Evolutionary conservation across 2,888 invertebrate species (phyloP), one percentile per base, ranked within the genome.

Genomic region (Cantharis nigra): DNA sequence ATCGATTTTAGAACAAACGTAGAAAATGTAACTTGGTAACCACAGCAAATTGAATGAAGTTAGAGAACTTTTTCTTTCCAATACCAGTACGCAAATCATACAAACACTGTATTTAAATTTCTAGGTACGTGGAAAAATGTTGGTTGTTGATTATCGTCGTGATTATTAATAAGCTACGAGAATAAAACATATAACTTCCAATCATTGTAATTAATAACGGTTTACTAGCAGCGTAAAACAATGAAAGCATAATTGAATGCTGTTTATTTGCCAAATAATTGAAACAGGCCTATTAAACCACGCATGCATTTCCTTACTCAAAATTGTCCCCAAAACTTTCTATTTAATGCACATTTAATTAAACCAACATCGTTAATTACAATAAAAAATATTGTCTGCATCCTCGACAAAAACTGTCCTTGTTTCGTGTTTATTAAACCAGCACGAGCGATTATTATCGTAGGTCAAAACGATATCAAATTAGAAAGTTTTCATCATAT

Each of bases 401-500:
- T 67, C 20, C 65, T 67, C 13, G 65, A 67, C 26, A 67, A 67
- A 67, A 65, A 67, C 13, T 67, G 65, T 67, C 65, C 65, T 67
- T 67, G 65, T 67, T 67, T 67, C n/a, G 26, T 67, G 20, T 23
- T 67, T 67, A 67, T 67, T 67, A 67, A 67, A 67, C 65, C 26
- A 26, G 65, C 65, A 67, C 65, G 65, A 67, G 18, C 23, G 26
- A 26, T 18, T 67, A 49, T 49, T 49, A 49, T 49, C 65, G n/a
- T 18, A 67, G 65, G 65, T 67, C 65, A 67, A 67, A 67, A 67
- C 13, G 26, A 67, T 67, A 23, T 20, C 13, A 20, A 67, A 67
- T 23, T 67, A 67, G 65, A 67, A 67, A 67, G 65, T 67, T 67
- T 67, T 67, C 26, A 16, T 23, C 20, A 67, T 26, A 49, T 49